These are phyloP conservation scores for Lophius americanus DNA, from an alignment of 2,797 vertebrate species.

Conservation along the genomic window DNA sequence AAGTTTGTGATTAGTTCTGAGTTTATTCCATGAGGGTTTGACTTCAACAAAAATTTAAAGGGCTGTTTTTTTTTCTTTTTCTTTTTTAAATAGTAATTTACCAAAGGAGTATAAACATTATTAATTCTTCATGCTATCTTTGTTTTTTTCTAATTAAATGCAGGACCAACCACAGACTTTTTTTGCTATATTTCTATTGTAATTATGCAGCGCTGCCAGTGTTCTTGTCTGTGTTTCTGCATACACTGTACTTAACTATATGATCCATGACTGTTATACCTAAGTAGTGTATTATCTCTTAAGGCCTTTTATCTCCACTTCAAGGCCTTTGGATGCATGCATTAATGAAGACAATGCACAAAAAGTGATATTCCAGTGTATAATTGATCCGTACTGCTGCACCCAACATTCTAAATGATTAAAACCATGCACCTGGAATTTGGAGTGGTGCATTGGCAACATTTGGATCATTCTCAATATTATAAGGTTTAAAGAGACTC, in stretches of 20 bases:
- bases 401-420: conserved; percentile 1
- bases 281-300: conserved; percentile 17
- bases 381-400: neutral
- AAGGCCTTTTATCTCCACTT: conserved; percentile 6
- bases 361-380: conserved; percentile 6
- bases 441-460: neutral
- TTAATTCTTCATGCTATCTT: neutral
- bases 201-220: neutral
- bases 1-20: neutral
- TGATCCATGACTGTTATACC: conserved; percentile 23
- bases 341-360: conserved; percentile 19
- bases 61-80: neutral
- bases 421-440: conserved; percentile 5
- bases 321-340: conserved; percentile 17
- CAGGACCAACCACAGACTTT: neutral
- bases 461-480: conserved; percentile 5
- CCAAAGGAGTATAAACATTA: neutral
- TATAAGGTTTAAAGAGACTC: neutral
- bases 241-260: conserved; percentile 26
- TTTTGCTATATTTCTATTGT: conserved; percentile 11
- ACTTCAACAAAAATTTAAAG: neutral
- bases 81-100: neutral
- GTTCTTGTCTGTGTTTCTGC: conserved; percentile 11
- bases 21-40: neutral
- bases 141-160: neutral